Evolutionary conservation across 1,140 invertebrate genomes (phyloP).

Genomic region (Cyclina sinensis): DNA sequence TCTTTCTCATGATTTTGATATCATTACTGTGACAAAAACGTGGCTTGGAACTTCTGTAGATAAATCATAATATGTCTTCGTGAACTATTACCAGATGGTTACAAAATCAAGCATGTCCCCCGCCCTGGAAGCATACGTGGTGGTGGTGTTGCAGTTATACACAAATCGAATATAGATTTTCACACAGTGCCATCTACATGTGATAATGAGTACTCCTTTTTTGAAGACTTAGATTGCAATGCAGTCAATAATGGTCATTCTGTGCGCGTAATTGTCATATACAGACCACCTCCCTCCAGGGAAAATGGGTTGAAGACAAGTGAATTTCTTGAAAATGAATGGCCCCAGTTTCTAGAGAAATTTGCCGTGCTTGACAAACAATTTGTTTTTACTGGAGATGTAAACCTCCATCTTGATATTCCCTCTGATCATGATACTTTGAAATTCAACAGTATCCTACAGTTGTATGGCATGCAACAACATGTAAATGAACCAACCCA

Average conservation of each 20-base stretch:
- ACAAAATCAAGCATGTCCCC: slow-evolving; percentile 21
- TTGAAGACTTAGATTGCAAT: not conserved
- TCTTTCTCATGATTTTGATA: not conserved
- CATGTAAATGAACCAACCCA: too few relatives aligned
- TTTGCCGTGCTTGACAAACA: slow-evolving; percentile 35
- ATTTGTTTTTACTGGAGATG: slow-evolving; percentile 36
- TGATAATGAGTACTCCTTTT: not conserved
- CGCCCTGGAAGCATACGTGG: not conserved
- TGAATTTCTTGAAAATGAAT: not conserved
- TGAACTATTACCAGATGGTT: slow-evolving; percentile 3
- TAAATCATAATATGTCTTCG: slow-evolving; percentile 13
- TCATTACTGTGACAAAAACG: slow-evolving; percentile 17
- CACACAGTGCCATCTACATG: not conserved
- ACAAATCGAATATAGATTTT: not conserved
- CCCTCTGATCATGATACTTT: too few relatives aligned
- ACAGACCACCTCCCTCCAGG: not conserved
- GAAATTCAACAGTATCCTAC: too few relatives aligned
- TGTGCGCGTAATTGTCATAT: not conserved
- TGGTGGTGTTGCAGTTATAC: not conserved
- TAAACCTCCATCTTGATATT: slow-evolving; percentile 45
- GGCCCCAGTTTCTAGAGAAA: slow-evolving; percentile 24
- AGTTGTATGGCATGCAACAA: too few relatives aligned
- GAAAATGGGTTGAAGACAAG: not conserved
- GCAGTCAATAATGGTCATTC: too few relatives aligned
- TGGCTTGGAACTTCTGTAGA: slow-evolving; percentile 10